Evolutionary conservation across 2,113 vertebrate genomes (phyloP).

Genomic region (Eubucco bourcierii): DNA sequence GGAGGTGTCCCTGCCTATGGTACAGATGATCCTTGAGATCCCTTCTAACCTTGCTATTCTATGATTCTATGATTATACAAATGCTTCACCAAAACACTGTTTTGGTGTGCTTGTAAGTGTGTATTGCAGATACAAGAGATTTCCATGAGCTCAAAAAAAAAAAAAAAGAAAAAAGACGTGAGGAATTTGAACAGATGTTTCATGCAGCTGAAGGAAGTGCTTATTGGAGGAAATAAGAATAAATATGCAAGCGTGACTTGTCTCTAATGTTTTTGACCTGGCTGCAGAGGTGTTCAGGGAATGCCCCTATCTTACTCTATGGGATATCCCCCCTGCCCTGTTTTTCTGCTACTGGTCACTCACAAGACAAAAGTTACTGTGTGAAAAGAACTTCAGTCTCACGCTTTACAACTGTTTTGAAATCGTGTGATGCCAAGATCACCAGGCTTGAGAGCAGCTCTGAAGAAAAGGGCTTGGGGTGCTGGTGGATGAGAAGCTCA

Average conservation of each 20-base stretch:
- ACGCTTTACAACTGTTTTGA: neutral
- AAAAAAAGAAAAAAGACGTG: neutral
- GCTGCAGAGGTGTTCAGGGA: neutral
- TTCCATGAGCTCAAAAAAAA: neutral
- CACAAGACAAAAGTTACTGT: neutral
- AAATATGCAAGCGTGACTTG: neutral
- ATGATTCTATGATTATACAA: neutral
- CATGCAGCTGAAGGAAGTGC: neutral
- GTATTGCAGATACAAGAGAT: neutral
- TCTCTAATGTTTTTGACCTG: neutral
- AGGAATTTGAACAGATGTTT: neutral
- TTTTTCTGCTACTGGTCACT: neutral
- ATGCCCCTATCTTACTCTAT: rapidly evolving
- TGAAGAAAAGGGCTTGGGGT: too few relatives aligned
- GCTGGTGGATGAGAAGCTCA: too few relatives aligned
- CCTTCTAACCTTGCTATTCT: too few relatives aligned
- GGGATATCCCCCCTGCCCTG: neutral
- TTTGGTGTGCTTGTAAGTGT: neutral
- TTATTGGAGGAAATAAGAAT: neutral
- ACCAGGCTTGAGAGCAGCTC: too few relatives aligned
- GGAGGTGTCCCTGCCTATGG: too few relatives aligned
- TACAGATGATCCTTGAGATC: too few relatives aligned
- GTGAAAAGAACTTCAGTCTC: neutral
- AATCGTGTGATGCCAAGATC: neutral
- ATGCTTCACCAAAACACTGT: neutral